Evolutionary conservation across 2,888 invertebrate genomes (phyloP), one percentile per base, ranked within the genome.

Genomic region (Venusia cambrica): DNA sequence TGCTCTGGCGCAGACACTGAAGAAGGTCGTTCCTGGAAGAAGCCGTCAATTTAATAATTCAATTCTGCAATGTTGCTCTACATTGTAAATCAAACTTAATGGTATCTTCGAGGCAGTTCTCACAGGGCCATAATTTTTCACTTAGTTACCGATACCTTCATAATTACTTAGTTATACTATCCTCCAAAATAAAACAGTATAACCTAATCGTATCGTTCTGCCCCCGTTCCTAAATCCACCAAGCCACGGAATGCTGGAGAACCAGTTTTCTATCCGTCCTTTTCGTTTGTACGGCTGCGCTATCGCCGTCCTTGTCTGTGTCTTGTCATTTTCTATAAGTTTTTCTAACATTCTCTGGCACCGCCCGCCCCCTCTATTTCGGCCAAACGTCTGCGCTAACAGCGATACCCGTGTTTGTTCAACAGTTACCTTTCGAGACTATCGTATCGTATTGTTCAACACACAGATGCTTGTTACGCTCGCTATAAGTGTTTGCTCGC

Each of bases 251-350:
- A 87, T 87, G 87, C 63, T 66, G 87, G 69, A 73, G 73, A 81
- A 85, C 87, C 67, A 81, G 87, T 87, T 87, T 75, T 75, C 72
- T 77, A 73, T 75, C 81, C 67, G 69, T 87, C 87, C 65, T 62
- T 63, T 63, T 84, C 80, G 61, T 63, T 61, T 73, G 67, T 76
- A 79, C 67, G 69, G 67, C 61, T 59, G 59, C 58, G 53, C 56
- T 77, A 54, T 68, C 58, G 57, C 83, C 61, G 72, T 85, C 85
- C 67, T 66, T 75, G 71, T 87, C 85, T 60, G 70, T 58, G 62
- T 73, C 83, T 81, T 85, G 85, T 87, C 87, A 85, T 87, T 85
- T 85, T 85, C 85, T 85, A 83, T 85, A 83, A 85, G 83, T 84
- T 87, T 87, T 87, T 87, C 87, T 85, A 84, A 83, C 81, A 74